phyloP scores from a whole-genome alignment of 2,797 vertebrate species.

The Coregonus sp. region DNA sequence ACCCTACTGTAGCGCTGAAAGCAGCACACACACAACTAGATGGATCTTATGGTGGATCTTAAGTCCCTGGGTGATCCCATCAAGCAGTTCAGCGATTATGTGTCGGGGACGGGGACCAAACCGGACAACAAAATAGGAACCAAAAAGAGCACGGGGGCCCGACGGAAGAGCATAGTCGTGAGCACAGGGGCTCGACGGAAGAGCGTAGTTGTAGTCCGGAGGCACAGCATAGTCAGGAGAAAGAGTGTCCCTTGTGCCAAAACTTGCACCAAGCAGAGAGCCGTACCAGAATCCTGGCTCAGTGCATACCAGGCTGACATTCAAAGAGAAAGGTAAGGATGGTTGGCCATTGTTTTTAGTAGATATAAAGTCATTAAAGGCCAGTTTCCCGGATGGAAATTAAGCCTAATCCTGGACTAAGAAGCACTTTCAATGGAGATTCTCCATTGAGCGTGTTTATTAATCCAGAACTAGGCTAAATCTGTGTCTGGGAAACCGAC shows the following conservation, averaged over 20 bases:
- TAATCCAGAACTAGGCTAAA: neutral
- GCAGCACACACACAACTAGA: constrained; percentile 31
- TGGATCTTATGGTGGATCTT: constrained; percentile 68
- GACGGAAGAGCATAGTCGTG: constrained; percentile 69
- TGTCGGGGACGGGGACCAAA: constrained; percentile 53
- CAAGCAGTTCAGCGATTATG: constrained; percentile 71
- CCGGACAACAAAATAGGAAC: constrained; percentile 25
- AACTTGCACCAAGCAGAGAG: constrained; percentile 63
- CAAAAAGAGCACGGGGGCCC: constrained; percentile 60
- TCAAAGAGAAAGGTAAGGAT: constrained; percentile 71
- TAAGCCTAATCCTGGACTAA: neutral
- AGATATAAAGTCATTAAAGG: neutral
- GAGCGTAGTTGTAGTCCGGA: constrained; percentile 69
- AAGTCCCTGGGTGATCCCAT: constrained; percentile 72
- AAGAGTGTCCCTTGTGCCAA: constrained; percentile 68
- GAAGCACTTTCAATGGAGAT: neutral
- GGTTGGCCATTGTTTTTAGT: neutral
- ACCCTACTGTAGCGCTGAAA: neutral
- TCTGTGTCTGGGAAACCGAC: neutral
- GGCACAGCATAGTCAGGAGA: constrained; percentile 43
- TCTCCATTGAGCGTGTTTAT: neutral
- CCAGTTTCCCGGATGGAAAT: neutral
- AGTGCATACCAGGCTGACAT: constrained; percentile 74
- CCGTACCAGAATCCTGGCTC: constrained; percentile 73
- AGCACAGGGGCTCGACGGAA: constrained; percentile 64